Percentiles rank a stretch among this genome's conserved stretches.
Evolutionary conservation across 2,888 invertebrate species (phyloP).

Genomic region (Dasysyrphus tricinctus): DNA sequence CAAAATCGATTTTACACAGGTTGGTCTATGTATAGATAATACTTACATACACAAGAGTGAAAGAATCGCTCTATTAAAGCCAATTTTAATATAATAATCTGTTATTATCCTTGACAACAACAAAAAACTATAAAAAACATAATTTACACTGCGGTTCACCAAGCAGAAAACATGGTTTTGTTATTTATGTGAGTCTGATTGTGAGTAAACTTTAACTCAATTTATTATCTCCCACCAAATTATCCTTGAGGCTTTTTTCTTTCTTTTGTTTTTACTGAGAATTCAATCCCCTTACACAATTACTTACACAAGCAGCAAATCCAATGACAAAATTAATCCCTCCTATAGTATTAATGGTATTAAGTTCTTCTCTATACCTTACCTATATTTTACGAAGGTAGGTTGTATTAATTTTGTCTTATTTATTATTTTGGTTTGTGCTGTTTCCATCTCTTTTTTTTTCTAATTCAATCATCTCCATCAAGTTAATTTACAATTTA

Average conservation of each 20-base stretch:
- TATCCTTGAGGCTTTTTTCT: slow-evolving; percentile 38
- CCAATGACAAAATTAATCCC: slow-evolving; percentile 23
- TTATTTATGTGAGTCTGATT: background rate
- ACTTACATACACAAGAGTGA: background rate
- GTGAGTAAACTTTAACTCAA: slow-evolving; percentile 33
- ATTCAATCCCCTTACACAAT: slow-evolving; percentile 32
- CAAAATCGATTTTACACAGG: background rate
- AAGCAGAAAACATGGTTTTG: slow-evolving; percentile 10
- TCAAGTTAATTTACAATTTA: slow-evolving; percentile 50
- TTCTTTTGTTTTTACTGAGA: background rate
- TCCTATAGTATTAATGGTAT: background rate
- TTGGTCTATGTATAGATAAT: background rate
- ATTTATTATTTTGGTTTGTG: slow-evolving; percentile 1
- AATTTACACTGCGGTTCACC: slow-evolving; percentile 28
- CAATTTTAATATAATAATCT: slow-evolving; percentile 38
- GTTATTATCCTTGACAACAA: slow-evolving; percentile 36
- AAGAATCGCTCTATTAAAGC: background rate
- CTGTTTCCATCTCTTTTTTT: slow-evolving; percentile 3
- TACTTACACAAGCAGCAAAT: slow-evolving; percentile 22
- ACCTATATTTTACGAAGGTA: background rate
- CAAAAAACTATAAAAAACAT: slow-evolving; percentile 4
- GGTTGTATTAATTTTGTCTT: slow-evolving; percentile 11
- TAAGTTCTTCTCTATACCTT: background rate
- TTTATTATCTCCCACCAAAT: slow-evolving; percentile 29
- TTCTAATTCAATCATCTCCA: slow-evolving; percentile 37